Conservation (phyloP, 2,888 invertebrate species). For the Drosophila colorata region DNA sequence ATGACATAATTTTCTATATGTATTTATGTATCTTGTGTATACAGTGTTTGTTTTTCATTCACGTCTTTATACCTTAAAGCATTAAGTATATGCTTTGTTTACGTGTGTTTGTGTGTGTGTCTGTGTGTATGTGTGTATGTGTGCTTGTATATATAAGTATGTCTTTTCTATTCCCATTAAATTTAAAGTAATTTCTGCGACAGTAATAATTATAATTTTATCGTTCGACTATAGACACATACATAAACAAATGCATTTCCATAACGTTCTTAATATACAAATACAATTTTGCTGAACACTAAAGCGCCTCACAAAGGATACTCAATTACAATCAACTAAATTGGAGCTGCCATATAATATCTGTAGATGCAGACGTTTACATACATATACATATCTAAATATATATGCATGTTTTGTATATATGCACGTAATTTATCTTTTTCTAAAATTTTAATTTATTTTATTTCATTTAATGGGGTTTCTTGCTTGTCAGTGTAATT, state of each 20-base stretch:
- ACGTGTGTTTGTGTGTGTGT: constrained; percentile 17
- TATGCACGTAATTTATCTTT: constrained; percentile 36
- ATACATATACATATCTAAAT: constrained; percentile 16
- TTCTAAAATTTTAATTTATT: constrained; percentile 49
- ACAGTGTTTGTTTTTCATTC: constrained; percentile 33
- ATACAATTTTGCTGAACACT: constrained; percentile 72
- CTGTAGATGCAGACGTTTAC: too few species aligned
- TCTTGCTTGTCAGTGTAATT: constrained; percentile 41
- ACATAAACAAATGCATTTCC: constrained; percentile 68
- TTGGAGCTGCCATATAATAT: constrained; percentile 57
- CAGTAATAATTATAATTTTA: constrained; percentile 66
- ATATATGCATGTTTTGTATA: constrained; percentile 7
- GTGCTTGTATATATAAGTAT: constrained; percentile 34
- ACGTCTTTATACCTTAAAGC: constrained; percentile 52
- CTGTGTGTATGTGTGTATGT: constrained; percentile 15
- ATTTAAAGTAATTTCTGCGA: constrained; percentile 78
- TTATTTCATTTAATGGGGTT: constrained; percentile 27
- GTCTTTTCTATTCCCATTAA: constrained; percentile 57
- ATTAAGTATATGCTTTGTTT: constrained; percentile 48
- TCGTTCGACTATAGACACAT: constrained; percentile 63
- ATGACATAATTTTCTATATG: constrained; percentile 76
- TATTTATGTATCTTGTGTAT: constrained; percentile 62
- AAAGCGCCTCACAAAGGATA: constrained; percentile 67
- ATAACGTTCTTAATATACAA: constrained; percentile 56
- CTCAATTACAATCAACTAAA: constrained; percentile 51